Base-by-base conservation (phyloP, 2,888 invertebrate genomes). In the Lithophane leautieri region DNA sequence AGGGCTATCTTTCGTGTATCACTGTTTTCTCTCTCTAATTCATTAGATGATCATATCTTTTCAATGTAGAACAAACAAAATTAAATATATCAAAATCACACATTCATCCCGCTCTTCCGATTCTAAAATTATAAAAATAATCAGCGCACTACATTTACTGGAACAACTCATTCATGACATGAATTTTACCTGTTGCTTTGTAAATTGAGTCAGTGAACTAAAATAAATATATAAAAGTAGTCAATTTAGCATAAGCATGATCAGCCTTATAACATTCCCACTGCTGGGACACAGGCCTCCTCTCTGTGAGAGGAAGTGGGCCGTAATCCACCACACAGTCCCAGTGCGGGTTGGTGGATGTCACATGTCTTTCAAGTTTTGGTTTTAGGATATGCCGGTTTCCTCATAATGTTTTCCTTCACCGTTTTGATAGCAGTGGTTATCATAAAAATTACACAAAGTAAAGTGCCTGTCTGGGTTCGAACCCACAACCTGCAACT, bases 181-280 rank as follows among this genome's bases (percentile, higher is more conserved):
- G 9, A 11, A 52, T 34, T 34, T 34, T 22, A 78, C 67, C 67
- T 68, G 62, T 78, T 79, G 73, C 62, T 73, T 40, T n/a, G 11
- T 34, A 40, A 22, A 66, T 19, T 14, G 40, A 54, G 14, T 52
- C 14, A 4, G 14, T 65, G 11, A 47, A 44, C 19, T 65, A 14
- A 28, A 22, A 22, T 14, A 66, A 47, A 22, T 0, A n/a, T 6
- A 44, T 44, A 9, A 22, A 70, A 50, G 4, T 34, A 22, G 9
- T 28, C 0, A 14, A 25, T 70, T 14, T 19, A 19, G 47, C 16
- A 7, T 47, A 19, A 47, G 1, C 16, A 47, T 47, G 19, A 19
- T 47, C 47, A 47, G 47, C 16, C 14, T 44, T 44, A 47, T 7
- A 47, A 16, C 16, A 47, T 16, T 47, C 7, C 47, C 0, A 47